Percentiles rank a stretch among this genome's conserved stretches.
Conservation (phyloP, 2,888 invertebrate genomes). For the Odontocerum albicorne region DNA sequence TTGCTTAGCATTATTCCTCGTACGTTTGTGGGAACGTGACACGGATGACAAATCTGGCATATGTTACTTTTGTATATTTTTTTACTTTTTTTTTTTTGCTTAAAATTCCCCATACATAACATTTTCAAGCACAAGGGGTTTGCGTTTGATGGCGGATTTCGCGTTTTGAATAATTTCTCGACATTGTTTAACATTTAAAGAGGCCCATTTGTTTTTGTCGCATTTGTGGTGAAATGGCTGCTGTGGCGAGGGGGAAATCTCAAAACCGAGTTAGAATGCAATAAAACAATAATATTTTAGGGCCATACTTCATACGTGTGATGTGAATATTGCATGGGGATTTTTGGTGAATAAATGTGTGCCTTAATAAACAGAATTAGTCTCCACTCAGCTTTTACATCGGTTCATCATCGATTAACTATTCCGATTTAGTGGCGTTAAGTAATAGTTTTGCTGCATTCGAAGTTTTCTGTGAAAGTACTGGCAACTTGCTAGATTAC, state of each 20-base stretch:
- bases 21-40: slow-evolving; percentile 30
- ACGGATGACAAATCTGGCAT: slow-evolving; percentile 30
- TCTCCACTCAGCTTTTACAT: no score
- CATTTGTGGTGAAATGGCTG: slow-evolving; percentile 3
- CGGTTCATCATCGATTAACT: no score
- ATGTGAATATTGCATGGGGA: no score
- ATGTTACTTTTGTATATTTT: slow-evolving; percentile 2
- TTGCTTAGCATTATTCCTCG: slow-evolving; percentile 26
- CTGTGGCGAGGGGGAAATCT: neutral
- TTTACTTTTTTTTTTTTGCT: slow-evolving; percentile 18
- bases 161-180: slow-evolving; percentile 33
- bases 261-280: no score
- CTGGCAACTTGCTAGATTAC: no score
- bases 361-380: no score
- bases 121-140: slow-evolving; percentile 11
- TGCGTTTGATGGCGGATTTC: slow-evolving; percentile 25
- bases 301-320: no score
- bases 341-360: no score
- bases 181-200: slow-evolving; percentile 34
- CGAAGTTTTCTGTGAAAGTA: no score
- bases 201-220: slow-evolving; percentile 26
- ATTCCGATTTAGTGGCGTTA: no score
- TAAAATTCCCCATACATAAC: slow-evolving; percentile 25
- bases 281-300: no score
- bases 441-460: no score